Evolutionary conservation across 1,140 invertebrate species (phyloP).

Genomic region (Panagrolaimus sp.): DNA sequence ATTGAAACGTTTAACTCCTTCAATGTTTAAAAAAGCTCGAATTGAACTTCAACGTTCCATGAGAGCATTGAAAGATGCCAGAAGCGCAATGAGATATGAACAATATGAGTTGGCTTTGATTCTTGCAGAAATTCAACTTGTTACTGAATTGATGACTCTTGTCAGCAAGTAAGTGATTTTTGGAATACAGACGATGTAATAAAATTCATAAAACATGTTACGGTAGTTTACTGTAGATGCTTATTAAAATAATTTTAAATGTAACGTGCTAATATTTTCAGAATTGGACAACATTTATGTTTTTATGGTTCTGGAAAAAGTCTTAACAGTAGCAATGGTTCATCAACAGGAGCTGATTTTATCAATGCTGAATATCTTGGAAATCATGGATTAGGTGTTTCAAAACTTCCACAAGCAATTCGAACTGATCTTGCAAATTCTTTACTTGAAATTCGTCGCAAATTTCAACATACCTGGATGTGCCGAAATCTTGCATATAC

Average conservation of each 20-base stretch:
- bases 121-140: slow-evolving; percentile 44
- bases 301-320: slow-evolving; percentile 23
- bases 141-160: slow-evolving; percentile 42
- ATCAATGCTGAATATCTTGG: slow-evolving; percentile 15
- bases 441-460: slow-evolving; percentile 38
- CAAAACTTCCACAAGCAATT: slow-evolving; percentile 33
- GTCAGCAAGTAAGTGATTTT: slow-evolving; percentile 32
- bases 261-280: slow-evolving; percentile 12
- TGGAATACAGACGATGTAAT: neutral
- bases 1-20: slow-evolving; percentile 38
- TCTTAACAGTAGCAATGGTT: slow-evolving; percentile 22
- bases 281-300: slow-evolving; percentile 39
- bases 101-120: slow-evolving; percentile 39
- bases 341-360: slow-evolving; percentile 15
- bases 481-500: slow-evolving; percentile 45
- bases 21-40: slow-evolving; percentile 27
- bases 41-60: slow-evolving; percentile 36
- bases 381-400: slow-evolving; percentile 31
- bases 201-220: too few relatives aligned
- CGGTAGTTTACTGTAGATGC: too few relatives aligned
- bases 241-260: too few relatives aligned
- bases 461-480: slow-evolving; percentile 48
- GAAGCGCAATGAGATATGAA: slow-evolving; percentile 41
- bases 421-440: slow-evolving; percentile 44
- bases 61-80: slow-evolving; percentile 29